Evolutionary conservation across 2,113 vertebrate species (phyloP), one percentile per base, ranked within the genome.

Genomic region (Erythrocebus patas): DNA sequence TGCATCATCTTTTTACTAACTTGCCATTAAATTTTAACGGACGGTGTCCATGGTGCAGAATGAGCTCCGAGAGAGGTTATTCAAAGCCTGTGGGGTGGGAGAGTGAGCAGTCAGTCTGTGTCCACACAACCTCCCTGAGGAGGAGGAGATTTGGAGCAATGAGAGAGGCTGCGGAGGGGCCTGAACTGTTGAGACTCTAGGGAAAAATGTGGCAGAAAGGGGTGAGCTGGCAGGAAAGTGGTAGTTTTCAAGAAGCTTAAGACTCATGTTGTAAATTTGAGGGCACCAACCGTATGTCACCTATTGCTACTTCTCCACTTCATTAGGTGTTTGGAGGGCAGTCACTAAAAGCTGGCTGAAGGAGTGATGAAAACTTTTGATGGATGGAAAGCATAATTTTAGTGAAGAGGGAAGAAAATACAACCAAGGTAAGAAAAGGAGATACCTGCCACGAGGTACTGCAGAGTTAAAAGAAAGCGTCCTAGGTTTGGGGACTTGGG

Each of bases 11-110:
- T 96, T 96, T 85, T 82, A 90, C 96, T 94, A 96, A 59, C 57
- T 97, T 88, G 68, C 94, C 0, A 4, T 95, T 95, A 96, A 93
- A 93, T 95, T 92, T 96, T 94, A 95, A 92, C 13, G 18, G 79
- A 73, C 14, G 3, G 25, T 23, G 64, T 97, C 57, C 61, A 59
- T 93, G 78, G 40, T 92, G 2, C 48, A 35, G 76, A 73, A 70
- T 27, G 80, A 81, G 18, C 52, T 87, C 35, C 1, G 0, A 90
- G 73, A 97, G 93, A 83, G 35, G 43, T 92, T 93, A n/a, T 25
- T 66, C 6, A 66, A 9, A 16, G 75, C 72, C 61, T 1, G 0
- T 38, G 8, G 45, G 27, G 52, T 5, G 7, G 16, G 30, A 70
- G 38, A 87, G 22, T 11, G 5, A 81, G 66, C 7, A 52, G 25